A percentile compares a stretch with the other conserved stretches of the same genome.
Conservation (phyloP, 2,888 invertebrate species). For the Oithona nana region DNA sequence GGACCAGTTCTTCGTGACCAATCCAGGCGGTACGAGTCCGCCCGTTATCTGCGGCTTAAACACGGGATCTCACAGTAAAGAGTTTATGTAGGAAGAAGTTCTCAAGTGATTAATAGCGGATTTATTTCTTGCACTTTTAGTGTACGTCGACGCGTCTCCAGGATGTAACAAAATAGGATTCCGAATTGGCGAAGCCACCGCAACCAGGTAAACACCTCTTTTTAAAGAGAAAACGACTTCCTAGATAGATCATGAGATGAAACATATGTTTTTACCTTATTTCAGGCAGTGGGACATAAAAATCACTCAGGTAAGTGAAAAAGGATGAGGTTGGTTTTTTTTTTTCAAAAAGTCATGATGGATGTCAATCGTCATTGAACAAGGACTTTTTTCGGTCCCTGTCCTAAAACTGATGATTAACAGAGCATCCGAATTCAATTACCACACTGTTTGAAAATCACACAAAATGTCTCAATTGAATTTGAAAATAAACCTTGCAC, state of each 20-base stretch:
- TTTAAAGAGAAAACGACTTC: too few species aligned
- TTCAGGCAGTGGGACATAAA: neutral
- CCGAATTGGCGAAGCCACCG: neutral
- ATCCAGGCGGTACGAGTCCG: neutral
- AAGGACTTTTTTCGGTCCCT: too few species aligned
- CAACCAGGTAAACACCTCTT: neutral
- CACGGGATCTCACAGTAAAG: constrained; percentile 2
- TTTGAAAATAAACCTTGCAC: too few species aligned
- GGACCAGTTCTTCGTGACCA: constrained; percentile 1
- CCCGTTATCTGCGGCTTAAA: constrained; percentile 9
- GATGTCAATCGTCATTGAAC: too few species aligned
- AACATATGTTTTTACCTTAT: neutral
- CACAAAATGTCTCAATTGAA: too few species aligned
- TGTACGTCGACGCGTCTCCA: neutral
- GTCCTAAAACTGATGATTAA: too few species aligned
- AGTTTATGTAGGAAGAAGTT: neutral
- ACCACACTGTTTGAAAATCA: too few species aligned
- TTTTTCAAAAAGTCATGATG: too few species aligned
- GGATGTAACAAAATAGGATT: constrained; percentile 4
- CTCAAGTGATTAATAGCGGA: neutral
- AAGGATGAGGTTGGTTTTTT: neutral
- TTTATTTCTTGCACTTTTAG: neutral
- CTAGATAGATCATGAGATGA: too few species aligned
- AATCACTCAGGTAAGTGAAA: neutral
- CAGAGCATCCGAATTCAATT: too few species aligned